phyloP scores from a whole-genome alignment of 1,140 invertebrate species.

The Sinonovacula constricta region DNA sequence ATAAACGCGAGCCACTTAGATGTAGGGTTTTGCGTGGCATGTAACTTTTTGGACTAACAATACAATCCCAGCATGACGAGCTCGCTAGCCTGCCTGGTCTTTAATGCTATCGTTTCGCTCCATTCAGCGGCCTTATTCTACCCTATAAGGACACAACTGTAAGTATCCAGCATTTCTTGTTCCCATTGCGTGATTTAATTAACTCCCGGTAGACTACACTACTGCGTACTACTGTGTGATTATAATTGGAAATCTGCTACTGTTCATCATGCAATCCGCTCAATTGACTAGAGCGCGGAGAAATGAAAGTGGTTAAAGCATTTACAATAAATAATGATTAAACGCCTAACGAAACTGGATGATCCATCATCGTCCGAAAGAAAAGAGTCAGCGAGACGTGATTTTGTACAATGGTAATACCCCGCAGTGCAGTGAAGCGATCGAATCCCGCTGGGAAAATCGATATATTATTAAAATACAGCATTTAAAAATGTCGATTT shows the following conservation, averaged over 20 bases:
- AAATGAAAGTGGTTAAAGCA: slow-evolving; percentile 46
- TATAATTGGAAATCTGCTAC: slow-evolving; percentile 47
- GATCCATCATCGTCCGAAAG: background rate
- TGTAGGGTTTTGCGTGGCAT: too few species aligned
- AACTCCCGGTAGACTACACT: slow-evolving; percentile 39
- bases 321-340: slow-evolving; percentile 51
- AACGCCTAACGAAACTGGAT: slow-evolving; percentile 26
- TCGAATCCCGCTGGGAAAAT: background rate
- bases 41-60: too few species aligned
- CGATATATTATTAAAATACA: background rate
- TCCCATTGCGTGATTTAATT: slow-evolving; percentile 47
- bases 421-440: background rate
- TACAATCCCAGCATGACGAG: too few species aligned
- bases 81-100: too few species aligned
- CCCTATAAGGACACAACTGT: background rate
- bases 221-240: slow-evolving; percentile 36
- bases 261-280: slow-evolving; percentile 30
- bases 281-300: slow-evolving; percentile 37
- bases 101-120: background rate
- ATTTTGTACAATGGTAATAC: background rate
- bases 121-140: background rate
- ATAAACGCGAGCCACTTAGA: too few species aligned
- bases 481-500: background rate
- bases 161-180: background rate
- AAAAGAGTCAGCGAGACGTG: background rate